Base-by-base conservation (phyloP, 1,140 invertebrate genomes). In the Meteorus sp. region DNA sequence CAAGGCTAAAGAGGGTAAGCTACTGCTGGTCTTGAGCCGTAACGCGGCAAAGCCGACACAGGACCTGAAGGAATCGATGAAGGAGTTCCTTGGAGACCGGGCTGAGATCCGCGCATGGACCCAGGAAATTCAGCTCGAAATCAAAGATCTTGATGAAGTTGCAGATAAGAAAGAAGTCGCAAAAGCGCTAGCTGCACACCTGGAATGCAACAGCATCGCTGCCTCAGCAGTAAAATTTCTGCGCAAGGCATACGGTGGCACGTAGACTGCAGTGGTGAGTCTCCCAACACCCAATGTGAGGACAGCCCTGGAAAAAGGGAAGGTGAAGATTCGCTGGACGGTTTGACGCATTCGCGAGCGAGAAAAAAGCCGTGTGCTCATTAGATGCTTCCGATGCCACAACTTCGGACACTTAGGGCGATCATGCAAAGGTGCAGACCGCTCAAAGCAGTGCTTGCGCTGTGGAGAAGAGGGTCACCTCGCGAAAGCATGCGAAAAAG, bases 401-500 rank as follows among this genome's bases (percentile, higher is more conserved):
- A 11, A 33, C 6, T 11, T 33, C 11, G 29, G 29, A 6, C 29
- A 33, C 29, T 11, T 6, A 33, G 11, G 29, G 11, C 29, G 11
- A 11, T 7, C 6, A 7, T 33, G 29, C 6, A 33, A 33, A 33
- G 29, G 29, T 33, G 29, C 29, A 11, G 29, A 33, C 29, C 29
- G 29, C 29, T 33, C 1, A 29, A 6, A 5, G 17, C 37, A 23
- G 59, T 56, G 33, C 9, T 25, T 0, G 33, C 47, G 25, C 27
- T 62, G 22, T 60, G 60, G 50, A 44, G 13, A n/a, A 44, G 52
- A 39, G 23, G 61, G 1, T 9, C 39, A n/a, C 13, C 29, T 33
- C 29, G 29, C 9, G 15, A n/a, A 45, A n/a, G 54, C 47, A 2
- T 60, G 62, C 23, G 59, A 63, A n/a, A n/a, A n/a, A n/a, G n/a